Evolutionary conservation across 2,797 vertebrate species (phyloP), one percentile per base, ranked within the genome.

Genomic region (Atherinosoma microstoma): DNA sequence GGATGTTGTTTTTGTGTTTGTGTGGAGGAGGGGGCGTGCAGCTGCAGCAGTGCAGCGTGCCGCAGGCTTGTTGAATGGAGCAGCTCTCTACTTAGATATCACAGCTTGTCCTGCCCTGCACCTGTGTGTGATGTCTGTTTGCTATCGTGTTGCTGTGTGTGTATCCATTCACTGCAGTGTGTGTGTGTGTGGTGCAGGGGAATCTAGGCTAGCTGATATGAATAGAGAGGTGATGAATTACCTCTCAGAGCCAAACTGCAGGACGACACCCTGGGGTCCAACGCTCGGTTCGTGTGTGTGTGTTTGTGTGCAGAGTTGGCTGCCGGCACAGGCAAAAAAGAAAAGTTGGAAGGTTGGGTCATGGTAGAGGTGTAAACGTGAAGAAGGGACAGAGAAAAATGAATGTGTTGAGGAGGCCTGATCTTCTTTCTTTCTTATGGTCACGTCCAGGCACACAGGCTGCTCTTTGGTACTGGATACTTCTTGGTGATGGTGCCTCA

Each of bases 191-290:
- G 67, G 36, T 29, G 73, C 72, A 78, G 79, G 71, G 67, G 63
- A 89, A 90, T 81, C 47, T 89, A 85, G 88, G 89, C 74, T 83
- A 77, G 81, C 61, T 70, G 81, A 86, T 91, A 87, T 87, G 84
- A 91, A 90, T 86, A 89, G 78, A 84, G 80, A 79, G 80, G 78
- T 89, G 90, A 92, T 89, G 80, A 90, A 92, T 90, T 87, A 82
- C 78, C 80, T 86, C 80, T 86, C 78, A 60, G 68, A 83, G 75
- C 61, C 13, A 24, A 86, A 82, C 83, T 16, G 58, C 84, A 83
- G 83, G 79, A 88, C 79, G 69, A 74, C 84, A 86, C 84, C 77
- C 80, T 34, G 71, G 76, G 62, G 86, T 83, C 73, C 68, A 29
- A 34, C 45, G 54, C 4, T 68, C 64, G 11, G 38, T 38, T 2